phyloP scores from a whole-genome alignment of 2,888 invertebrate species.

The Odontothrips loti region DNA sequence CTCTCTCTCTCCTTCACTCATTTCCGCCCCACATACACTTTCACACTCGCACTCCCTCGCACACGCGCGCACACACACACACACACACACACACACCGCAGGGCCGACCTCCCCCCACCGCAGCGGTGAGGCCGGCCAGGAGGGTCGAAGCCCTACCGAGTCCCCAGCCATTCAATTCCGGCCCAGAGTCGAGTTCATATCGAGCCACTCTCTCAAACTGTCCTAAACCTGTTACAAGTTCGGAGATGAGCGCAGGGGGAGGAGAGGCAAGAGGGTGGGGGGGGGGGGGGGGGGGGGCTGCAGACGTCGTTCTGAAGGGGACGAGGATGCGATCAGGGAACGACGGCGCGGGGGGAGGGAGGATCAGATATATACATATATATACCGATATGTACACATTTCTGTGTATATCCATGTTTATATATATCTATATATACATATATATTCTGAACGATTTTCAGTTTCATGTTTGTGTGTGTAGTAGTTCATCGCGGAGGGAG shows the following conservation, averaged over 20 bases:
- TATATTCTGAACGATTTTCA: too few species aligned
- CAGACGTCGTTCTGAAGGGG: neutral
- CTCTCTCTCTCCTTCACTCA: neutral
- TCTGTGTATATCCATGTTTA: too few species aligned
- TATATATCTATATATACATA: too few species aligned
- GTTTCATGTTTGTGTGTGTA: too few species aligned
- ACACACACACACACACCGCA: neutral
- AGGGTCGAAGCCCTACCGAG: neutral
- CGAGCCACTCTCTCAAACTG: constrained; percentile 22
- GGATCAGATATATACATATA: too few species aligned
- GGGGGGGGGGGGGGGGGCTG: neutral
- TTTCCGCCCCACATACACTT: neutral
- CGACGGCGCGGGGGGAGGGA: too few species aligned
- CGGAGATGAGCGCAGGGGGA: neutral
- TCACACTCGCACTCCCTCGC: neutral
- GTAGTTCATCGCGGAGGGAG: too few species aligned
- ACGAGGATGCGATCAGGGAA: neutral
- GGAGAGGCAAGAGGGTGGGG: too few species aligned
- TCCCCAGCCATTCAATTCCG: constrained; percentile 17
- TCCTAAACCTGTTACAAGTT: constrained; percentile 24
- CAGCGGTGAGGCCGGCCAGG: neutral
- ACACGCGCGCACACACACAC: neutral
- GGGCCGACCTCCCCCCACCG: neutral
- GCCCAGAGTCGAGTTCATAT: neutral
- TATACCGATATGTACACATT: too few species aligned